Base-by-base conservation (phyloP, 2,797 vertebrate species). In the Rachycentron canadum region DNA sequence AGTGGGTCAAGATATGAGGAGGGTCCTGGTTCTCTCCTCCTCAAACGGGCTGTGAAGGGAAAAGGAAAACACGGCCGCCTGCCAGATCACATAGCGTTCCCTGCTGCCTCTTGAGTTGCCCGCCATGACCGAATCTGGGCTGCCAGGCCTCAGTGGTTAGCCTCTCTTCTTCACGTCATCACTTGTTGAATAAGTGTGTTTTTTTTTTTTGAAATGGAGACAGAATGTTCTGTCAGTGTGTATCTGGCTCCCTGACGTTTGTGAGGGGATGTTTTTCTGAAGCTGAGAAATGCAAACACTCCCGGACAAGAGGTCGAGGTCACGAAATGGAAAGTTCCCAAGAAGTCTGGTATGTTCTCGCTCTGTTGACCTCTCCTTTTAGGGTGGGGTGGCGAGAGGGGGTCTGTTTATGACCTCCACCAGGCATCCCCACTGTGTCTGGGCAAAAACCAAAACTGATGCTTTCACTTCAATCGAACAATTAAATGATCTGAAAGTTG, bases 241-340 rank as follows among this genome's bases (percentile, higher is more conserved):
- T 10, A 3, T 71, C 41, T 11, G 73, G 38, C 79, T 78, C 60
- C 38, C 58, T 14, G 70, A 67, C 49, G 23, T 60, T 32, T 0
- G 10, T 26, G 13, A 40, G 28, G 13, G 52, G 74, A 64, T 32
- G 43, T 36, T 67, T 64, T 73, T 78, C n/a, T 1, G 23, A n/a
- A 64, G 47, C 65, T 53, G 58, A 78, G 63, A 73, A 69, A 83
- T 73, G 53, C 61, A 83, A 89, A 82, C 82, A 69, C 6, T 62
- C 36, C 12, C 11, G 60, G 25, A 67, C 69, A 61, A 34, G 62
- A 85, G 92, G 90, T 89, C 82, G 50, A 60, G 90, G 89, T 91
- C 90, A 25, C 23, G 58, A 86, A 85, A 91, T 57, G 76, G 85
- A 94, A 94, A 93, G 92, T 95, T 94, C 91, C 89, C 84, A 85